Evolutionary conservation across 2,113 vertebrate genomes (phyloP).

Genomic region (Tetrao urogallus): DNA sequence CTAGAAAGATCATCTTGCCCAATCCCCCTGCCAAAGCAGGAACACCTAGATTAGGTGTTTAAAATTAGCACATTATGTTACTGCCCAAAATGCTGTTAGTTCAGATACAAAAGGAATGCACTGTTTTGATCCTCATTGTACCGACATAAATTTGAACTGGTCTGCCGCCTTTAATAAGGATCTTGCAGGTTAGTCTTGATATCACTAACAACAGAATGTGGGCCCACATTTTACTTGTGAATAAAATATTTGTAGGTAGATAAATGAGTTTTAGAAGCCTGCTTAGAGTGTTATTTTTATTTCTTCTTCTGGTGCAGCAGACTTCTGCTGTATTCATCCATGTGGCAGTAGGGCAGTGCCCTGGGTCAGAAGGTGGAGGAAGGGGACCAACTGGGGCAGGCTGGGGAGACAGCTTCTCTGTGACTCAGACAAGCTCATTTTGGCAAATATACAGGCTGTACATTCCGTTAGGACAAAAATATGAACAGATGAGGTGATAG

Average conservation of each 20-base stretch:
- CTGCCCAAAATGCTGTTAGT: not conserved
- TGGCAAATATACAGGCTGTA: not conserved
- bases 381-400: not conserved
- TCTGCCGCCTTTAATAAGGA: not conserved
- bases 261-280: not conserved
- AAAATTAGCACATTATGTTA: not conserved
- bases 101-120: not conserved
- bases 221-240: not conserved
- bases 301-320: not conserved
- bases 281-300: not conserved
- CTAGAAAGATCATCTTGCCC: too few relatives aligned
- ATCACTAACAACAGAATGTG: not conserved
- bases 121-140: not conserved
- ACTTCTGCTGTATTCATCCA: not conserved
- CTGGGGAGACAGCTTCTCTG: not conserved
- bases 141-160: not conserved
- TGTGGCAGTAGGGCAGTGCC: not conserved
- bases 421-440: conserved; percentile 9
- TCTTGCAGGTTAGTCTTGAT: not conserved
- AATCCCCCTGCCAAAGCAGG: too few relatives aligned
- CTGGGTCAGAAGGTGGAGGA: not conserved
- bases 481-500: not conserved
- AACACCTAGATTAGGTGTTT: too few relatives aligned
- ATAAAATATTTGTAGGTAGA: not conserved
- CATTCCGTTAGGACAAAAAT: not conserved